A percentile compares a stretch with the other conserved stretches of the same genome.
phyloP scores from a whole-genome alignment of 2,113 vertebrate genomes.

The Nematolebias whitei region DNA sequence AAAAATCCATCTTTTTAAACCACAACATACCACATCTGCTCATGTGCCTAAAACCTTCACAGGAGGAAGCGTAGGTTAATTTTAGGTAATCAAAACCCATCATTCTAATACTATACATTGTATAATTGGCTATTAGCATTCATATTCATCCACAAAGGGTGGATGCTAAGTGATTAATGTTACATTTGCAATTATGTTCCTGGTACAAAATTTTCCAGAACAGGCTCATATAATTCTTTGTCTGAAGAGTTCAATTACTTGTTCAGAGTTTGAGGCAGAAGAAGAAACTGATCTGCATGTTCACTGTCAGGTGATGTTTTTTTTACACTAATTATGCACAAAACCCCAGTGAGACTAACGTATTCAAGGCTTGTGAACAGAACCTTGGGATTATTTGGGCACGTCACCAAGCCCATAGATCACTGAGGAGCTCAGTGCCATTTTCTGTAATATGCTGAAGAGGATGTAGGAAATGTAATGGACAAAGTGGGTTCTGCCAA shows the following conservation, averaged over 20 bases:
- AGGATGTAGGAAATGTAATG: slow-evolving; percentile 52
- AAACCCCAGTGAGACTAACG: slow-evolving; percentile 41
- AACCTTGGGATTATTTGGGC: slow-evolving; percentile 32
- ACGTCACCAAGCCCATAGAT: slow-evolving; percentile 36
- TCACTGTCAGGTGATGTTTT: slow-evolving; percentile 36
- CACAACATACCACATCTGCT: slow-evolving; percentile 20
- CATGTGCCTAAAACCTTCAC: slow-evolving; percentile 28
- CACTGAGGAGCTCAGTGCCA: slow-evolving; percentile 20
- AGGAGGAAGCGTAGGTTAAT: slow-evolving; percentile 37
- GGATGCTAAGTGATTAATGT: slow-evolving; percentile 60
- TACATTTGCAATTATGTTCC: slow-evolving; percentile 51
- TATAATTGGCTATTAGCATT: slow-evolving; percentile 65
- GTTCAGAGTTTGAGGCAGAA: slow-evolving; percentile 31
- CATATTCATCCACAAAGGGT: slow-evolving; percentile 50
- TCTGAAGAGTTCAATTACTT: slow-evolving; percentile 60
- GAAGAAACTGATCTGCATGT: slow-evolving; percentile 38
- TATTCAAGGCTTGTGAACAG: slow-evolving; percentile 19
- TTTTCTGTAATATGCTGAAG: slow-evolving; percentile 48
- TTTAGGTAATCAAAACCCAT: slow-evolving; percentile 46
- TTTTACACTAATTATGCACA: slow-evolving; percentile 12
- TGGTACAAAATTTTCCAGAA: slow-evolving; percentile 35
- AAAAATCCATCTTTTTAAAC: slow-evolving; percentile 15
- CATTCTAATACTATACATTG: slow-evolving; percentile 50
- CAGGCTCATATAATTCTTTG: slow-evolving; percentile 47
- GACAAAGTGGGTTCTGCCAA: slow-evolving; percentile 49